Percentiles rank a stretch among this genome's conserved stretches.
phyloP scores from a whole-genome alignment of 2,888 invertebrate species.

The Aphodius granarius region DNA sequence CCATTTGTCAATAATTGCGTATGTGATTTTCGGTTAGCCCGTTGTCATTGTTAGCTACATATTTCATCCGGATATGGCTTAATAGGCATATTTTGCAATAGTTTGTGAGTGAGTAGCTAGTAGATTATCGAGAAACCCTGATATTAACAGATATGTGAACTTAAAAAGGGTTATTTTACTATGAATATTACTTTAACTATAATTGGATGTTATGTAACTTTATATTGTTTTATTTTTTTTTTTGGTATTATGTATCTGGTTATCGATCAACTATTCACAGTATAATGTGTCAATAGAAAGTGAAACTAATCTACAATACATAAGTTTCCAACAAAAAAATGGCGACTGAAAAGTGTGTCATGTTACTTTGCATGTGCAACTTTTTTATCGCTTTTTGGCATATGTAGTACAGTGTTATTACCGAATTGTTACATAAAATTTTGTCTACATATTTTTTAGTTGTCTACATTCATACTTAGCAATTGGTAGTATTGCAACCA shows the following conservation, averaged over 20 bases:
- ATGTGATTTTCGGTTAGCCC: neutral
- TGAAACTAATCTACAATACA: neutral
- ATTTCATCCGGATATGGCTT: neutral
- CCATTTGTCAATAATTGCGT: neutral
- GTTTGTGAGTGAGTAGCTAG: no score
- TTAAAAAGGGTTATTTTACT: neutral
- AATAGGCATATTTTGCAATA: neutral
- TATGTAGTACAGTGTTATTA: neutral
- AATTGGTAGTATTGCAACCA: no score
- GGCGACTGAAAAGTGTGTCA: neutral
- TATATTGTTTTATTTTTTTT: neutral
- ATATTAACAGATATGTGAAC: neutral
- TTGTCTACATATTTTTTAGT: no score
- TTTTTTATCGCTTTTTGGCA: neutral
- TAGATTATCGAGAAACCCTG: neutral
- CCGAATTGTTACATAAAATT: neutral
- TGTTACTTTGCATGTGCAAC: neutral
- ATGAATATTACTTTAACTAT: neutral
- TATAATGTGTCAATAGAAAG: neutral
- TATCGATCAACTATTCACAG: neutral
- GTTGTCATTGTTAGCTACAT: neutral
- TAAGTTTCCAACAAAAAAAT: neutral
- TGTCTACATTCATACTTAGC: no score
- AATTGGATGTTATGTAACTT: neutral
- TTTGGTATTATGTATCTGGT: neutral